Evolutionary conservation across 2,113 vertebrate genomes (phyloP), one percentile per base, ranked within the genome.

Genomic region (Oreochromis niloticus): DNA sequence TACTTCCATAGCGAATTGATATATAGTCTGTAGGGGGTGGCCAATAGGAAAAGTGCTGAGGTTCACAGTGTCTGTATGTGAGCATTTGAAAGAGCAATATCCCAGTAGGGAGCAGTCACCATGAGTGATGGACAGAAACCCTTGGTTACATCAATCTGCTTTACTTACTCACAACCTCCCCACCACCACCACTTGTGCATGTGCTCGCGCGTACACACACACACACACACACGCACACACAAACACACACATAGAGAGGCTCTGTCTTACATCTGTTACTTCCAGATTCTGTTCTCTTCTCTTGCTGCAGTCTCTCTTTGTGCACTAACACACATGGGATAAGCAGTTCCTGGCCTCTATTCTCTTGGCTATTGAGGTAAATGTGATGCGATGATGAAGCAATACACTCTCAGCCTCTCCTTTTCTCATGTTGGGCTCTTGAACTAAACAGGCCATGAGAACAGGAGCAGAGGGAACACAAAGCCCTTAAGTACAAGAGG

Each of bases 91-190:
- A 82, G 73, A 81, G 83, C 71, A 91, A 93, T 95, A 94, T 93
- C 89, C 93, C 90, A 83, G 90, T 84, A 68, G 79, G 80, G 66
- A 89, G 73, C 73, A 78, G 63, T 85, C 83, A 92, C 87, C 81
- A 90, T 94, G 93, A 96, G 83, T 96, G 94, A 96, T 95, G 92
- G 94, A 95, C 93, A 86, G 81, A 84, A 85, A 90, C 52, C 87
- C 82, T 80, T 52, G 79, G 86, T 92, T 91, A 87, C 91, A 95
- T 96, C 92, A 94, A 95, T 96, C 94, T 91, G 80, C 90, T 89
- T 87, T 84, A 68, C 85, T 88, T 84, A 89, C 85, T 24, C 39
- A 32, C 86, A 30, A 6, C 41, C 24, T 8, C 13, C 36, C 11
- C 4, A 43, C 34, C 68, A 27, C 48, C 13, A 34, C 59, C 59